These are phyloP conservation scores for Lutjanus erythropterus DNA, from an alignment of 2,113 vertebrate species.

Conservation along the genomic window DNA sequence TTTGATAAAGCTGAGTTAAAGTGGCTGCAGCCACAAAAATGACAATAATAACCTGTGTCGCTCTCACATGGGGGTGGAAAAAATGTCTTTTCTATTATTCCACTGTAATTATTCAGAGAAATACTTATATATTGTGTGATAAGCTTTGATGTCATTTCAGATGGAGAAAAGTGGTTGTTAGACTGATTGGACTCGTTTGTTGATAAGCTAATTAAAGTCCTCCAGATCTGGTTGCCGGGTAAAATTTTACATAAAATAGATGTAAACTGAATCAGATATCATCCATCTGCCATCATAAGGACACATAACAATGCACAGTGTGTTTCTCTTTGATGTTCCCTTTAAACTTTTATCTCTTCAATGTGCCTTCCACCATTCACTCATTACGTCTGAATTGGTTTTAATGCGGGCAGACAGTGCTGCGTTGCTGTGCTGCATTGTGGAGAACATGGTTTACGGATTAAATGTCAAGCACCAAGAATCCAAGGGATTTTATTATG, in stretches of 20 bases:
- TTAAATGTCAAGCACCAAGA: conserved; percentile 35
- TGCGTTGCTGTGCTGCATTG: not conserved
- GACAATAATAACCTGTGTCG: conserved; percentile 11
- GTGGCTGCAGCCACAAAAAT: conserved; percentile 27
- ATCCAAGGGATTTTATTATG: conserved; percentile 15
- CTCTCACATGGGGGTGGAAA: not conserved
- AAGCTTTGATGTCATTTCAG: conserved; percentile 38
- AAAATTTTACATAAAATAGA: not conserved
- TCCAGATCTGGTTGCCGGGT: not conserved
- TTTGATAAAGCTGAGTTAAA: conserved; percentile 31
- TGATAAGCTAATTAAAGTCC: conserved; percentile 38
- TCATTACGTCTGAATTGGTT: not conserved
- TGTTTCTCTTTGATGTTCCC: not conserved
- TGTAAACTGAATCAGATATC: conserved; percentile 12
- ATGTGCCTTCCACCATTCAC: not conserved
- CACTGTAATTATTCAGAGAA: conserved; percentile 34
- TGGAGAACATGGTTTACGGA: not conserved
- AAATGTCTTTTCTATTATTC: conserved; percentile 5
- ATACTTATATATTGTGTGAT: conserved; percentile 7
- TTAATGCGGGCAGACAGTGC: not conserved
- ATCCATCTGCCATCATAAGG: conserved; percentile 5
- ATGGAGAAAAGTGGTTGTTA: conserved; percentile 7
- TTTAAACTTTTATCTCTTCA: conserved; percentile 11
- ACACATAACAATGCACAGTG: not conserved
- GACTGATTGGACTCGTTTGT: conserved; percentile 15